These are phyloP conservation scores for Tanaodytes sp. DNA, from an alignment of 2,888 invertebrate species.

Conservation along the genomic window DNA sequence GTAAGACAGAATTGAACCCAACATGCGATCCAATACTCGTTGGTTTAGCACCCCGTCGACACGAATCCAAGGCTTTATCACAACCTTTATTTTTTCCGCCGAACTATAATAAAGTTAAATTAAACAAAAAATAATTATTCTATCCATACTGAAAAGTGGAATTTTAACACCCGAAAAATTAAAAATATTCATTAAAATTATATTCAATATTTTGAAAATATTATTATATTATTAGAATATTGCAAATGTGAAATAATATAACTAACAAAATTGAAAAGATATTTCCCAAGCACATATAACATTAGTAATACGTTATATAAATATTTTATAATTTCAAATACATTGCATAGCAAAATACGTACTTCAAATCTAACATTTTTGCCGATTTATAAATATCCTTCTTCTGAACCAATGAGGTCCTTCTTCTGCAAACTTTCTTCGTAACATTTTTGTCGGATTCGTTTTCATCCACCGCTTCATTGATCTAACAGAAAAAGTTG, in stretches of 20 bases:
- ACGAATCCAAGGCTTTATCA: conserved; percentile 82
- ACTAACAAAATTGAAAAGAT: too few species aligned
- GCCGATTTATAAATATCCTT: conserved; percentile 65
- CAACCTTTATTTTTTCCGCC: conserved; percentile 69
- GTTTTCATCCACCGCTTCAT: conserved; percentile 7
- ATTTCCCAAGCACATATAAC: too few species aligned
- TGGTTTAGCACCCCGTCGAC: conserved; percentile 83
- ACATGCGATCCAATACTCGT: conserved; percentile 79
- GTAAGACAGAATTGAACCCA: conserved; percentile 79
- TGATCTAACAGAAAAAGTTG: background rate
- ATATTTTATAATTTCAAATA: background rate
- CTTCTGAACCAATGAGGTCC: conserved; percentile 62
- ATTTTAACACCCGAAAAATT: too few species aligned
- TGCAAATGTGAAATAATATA: too few species aligned
- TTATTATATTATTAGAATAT: too few species aligned
- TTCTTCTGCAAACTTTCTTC: conserved; percentile 60
- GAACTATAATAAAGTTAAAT: conserved; percentile 58
- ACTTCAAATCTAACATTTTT: conserved; percentile 67
- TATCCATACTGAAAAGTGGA: too few species aligned
- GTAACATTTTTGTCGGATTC: conserved; percentile 41
- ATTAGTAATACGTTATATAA: background rate
- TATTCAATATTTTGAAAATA: too few species aligned
- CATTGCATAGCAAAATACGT: background rate
- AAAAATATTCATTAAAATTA: too few species aligned
- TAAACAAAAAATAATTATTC: background rate